A percentile compares a stretch with the other conserved stretches of the same genome.
These are phyloP conservation scores for Bruchidius siliquastri DNA, from an alignment of 2,888 invertebrate genomes.

Conservation along the genomic window DNA sequence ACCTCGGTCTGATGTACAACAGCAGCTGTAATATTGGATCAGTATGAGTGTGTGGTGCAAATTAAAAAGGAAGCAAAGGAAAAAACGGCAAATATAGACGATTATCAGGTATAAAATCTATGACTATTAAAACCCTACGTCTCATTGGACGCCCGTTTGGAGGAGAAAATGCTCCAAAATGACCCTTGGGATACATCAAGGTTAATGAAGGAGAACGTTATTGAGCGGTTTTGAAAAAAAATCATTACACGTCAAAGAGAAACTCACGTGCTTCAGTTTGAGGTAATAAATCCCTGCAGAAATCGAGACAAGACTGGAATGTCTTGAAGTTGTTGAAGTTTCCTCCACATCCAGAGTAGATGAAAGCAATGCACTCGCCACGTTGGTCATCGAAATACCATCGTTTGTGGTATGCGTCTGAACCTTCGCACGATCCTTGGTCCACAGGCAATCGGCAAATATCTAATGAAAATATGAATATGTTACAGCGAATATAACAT, in stretches of 20 bases:
- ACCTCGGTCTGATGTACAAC: constrained; percentile 28
- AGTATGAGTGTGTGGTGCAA: background rate
- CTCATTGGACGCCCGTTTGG: too few relatives aligned
- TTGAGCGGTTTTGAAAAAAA: background rate
- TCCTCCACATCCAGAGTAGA: constrained; percentile 83
- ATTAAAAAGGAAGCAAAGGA: too few relatives aligned
- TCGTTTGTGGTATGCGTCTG: constrained; percentile 52
- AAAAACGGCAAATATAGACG: too few relatives aligned
- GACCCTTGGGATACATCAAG: too few relatives aligned
- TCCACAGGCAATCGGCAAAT: constrained; percentile 63
- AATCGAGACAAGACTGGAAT: constrained; percentile 63
- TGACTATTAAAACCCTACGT: too few relatives aligned
- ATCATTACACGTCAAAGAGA: background rate
- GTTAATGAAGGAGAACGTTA: too few relatives aligned
- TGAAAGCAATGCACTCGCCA: constrained; percentile 72
- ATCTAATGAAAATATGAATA: constrained; percentile 42
- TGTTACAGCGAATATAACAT: too few relatives aligned
- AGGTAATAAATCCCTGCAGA: constrained; percentile 49
- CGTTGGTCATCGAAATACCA: constrained; percentile 69
- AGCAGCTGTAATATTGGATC: constrained; percentile 12
- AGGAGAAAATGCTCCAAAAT: too few relatives aligned
- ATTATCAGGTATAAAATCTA: too few relatives aligned
- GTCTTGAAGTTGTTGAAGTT: constrained; percentile 81
- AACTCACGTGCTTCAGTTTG: constrained; percentile 38
- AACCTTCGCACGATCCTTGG: constrained; percentile 56